Evolutionary conservation across 53 echinoderm and acorn worm species (phyloP).

Genomic region (Crossaster papposus): DNA sequence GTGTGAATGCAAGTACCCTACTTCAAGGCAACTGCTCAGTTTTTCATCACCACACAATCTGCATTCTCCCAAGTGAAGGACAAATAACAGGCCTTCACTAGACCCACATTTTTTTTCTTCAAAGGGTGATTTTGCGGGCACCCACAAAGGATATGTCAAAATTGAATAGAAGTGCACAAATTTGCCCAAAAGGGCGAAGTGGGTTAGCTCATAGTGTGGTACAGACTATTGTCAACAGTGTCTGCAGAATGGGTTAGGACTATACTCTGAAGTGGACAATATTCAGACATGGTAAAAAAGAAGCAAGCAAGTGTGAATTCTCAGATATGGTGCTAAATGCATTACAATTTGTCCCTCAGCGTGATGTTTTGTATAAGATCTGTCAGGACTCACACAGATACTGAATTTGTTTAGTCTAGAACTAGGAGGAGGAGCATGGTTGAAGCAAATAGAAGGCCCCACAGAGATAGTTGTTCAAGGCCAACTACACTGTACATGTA

Average conservation of each 20-base stretch:
- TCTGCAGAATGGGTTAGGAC: not conserved
- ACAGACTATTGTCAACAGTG: not conserved
- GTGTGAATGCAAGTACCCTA: no score
- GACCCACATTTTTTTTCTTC: not conserved
- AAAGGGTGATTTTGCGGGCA: not conserved
- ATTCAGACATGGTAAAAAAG: not conserved
- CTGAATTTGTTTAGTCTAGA: no score
- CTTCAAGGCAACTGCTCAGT: not conserved
- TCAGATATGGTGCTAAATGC: not conserved
- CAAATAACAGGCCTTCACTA: not conserved
- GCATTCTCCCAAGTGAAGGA: not conserved
- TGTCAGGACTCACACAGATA: no score
- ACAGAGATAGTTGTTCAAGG: no score
- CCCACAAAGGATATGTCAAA: conserved; percentile 1
- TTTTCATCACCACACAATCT: conserved; percentile 1
- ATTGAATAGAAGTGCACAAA: not conserved
- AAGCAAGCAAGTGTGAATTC: not conserved
- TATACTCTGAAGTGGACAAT: not conserved
- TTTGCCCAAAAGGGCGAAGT: not conserved
- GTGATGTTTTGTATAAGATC: no score
- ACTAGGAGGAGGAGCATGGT: no score
- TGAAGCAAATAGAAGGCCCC: no score
- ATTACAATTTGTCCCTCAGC: no score
- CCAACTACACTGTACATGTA: no score
- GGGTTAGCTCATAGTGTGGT: not conserved